Evolutionary conservation across 64 coral and sea anemone genomes (phyloP).

Genomic region (Catalaphyllia jardinei): DNA sequence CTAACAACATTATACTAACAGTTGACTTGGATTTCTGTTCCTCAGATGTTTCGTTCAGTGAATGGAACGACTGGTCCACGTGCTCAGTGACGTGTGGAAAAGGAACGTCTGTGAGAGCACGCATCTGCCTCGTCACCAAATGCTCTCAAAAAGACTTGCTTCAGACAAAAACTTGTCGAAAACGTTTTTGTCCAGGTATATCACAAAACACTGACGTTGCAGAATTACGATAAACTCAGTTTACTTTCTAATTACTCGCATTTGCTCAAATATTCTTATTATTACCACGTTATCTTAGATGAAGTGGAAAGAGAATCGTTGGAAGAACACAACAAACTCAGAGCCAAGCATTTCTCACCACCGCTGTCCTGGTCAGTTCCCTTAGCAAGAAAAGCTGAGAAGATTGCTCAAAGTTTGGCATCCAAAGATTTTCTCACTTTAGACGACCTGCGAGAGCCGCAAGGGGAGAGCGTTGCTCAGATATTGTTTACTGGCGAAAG

Average conservation of each 20-base stretch:
- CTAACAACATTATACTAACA: background rate
- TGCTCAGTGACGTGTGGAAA: slow-evolving; percentile 54
- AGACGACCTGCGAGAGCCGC: slow-evolving; percentile 72
- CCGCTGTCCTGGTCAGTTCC: slow-evolving; percentile 70
- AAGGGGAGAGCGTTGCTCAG: slow-evolving; percentile 80
- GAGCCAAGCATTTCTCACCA: slow-evolving; percentile 63
- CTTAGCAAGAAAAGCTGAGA: slow-evolving; percentile 65
- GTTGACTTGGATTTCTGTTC: background rate
- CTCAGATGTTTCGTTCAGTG: slow-evolving; percentile 38
- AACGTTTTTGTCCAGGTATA: slow-evolving; percentile 58
- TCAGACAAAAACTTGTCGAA: slow-evolving; percentile 36
- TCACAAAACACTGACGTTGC: background rate
- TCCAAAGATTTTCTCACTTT: slow-evolving; percentile 58
- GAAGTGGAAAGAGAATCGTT: slow-evolving; percentile 54
- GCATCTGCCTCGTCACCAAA: slow-evolving; percentile 22
- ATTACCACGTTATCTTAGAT: slow-evolving; percentile 33
- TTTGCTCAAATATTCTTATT: background rate
- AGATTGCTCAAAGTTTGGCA: slow-evolving; percentile 65
- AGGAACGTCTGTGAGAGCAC: slow-evolving; percentile 45
- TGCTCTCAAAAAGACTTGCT: slow-evolving; percentile 58
- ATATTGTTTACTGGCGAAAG: slow-evolving; percentile 12
- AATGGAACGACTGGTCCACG: slow-evolving; percentile 72
- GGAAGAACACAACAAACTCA: slow-evolving; percentile 70
- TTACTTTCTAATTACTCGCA: background rate
- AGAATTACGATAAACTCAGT: background rate